Percentiles rank a stretch among this genome's conserved stretches.
Conservation (phyloP, 2,888 invertebrate genomes). For the Ophion costatus region DNA sequence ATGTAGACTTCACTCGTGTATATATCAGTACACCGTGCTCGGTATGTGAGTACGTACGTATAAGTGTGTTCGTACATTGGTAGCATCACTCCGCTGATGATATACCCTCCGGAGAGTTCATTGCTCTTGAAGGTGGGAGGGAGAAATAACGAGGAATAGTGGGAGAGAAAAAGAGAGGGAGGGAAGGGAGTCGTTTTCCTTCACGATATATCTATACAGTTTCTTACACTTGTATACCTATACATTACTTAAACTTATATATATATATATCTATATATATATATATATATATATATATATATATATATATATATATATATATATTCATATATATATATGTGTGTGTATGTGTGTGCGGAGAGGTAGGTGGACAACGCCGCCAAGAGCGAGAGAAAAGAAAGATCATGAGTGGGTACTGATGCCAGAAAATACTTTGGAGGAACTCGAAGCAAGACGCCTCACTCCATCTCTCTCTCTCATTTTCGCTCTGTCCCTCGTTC, state of each 20-base stretch:
- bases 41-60: constrained; percentile 67
- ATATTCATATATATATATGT: background rate
- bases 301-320: constrained; percentile 6
- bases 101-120: constrained; percentile 82
- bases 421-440: constrained; percentile 64
- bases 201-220: constrained; percentile 12
- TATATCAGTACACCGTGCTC: constrained; percentile 49
- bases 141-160: constrained; percentile 69
- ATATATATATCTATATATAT: constrained; percentile 9
- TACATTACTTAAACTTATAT: background rate
- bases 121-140: constrained; percentile 79
- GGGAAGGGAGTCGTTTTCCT: constrained; percentile 39
- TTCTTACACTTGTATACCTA: background rate
- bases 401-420: constrained; percentile 61
- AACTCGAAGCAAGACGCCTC: constrained; percentile 38
- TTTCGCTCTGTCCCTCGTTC: constrained; percentile 3
- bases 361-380: constrained; percentile 12
- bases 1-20: background rate
- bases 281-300: constrained; percentile 1
- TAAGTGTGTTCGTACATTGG: constrained; percentile 73
- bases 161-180: constrained; percentile 58
- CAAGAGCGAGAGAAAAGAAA: constrained; percentile 65
- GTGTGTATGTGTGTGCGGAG: background rate
- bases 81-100: constrained; percentile 81
- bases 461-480: background rate